A percentile compares a stretch with the other conserved stretches of the same genome.
Conservation (phyloP, 2,113 vertebrate species). For the Xiphophorus hellerii region DNA sequence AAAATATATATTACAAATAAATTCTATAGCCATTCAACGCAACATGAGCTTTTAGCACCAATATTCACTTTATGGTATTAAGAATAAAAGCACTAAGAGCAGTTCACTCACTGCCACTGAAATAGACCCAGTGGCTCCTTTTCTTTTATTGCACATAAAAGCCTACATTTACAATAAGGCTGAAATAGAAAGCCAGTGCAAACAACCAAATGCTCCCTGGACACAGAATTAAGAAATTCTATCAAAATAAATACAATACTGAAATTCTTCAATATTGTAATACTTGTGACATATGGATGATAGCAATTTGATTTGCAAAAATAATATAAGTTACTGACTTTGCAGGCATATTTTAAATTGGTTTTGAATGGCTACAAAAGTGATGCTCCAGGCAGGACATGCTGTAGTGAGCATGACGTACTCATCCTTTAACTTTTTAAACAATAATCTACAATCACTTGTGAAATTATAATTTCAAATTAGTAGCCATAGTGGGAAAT, state of each 20-base stretch:
- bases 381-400: background rate
- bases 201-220: constrained; percentile 16
- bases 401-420: background rate
- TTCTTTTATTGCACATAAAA: constrained; percentile 11
- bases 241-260: background rate
- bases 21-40: background rate
- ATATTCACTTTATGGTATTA: background rate
- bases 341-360: background rate
- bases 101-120: background rate
- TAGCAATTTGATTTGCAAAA: background rate
- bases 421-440: background rate
- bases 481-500: too few species aligned
- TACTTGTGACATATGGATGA: background rate
- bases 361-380: background rate
- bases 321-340: background rate
- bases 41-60: background rate
- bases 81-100: constrained; percentile 14
- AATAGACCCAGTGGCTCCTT: background rate
- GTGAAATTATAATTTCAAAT: too few species aligned
- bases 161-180: background rate
- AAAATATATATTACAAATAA: background rate
- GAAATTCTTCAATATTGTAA: background rate
- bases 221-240: background rate
- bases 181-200: background rate
- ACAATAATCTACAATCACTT: background rate